These are phyloP conservation scores for Tringa solitaria DNA, from an alignment of 2,113 vertebrate species.

Conservation along the genomic window DNA sequence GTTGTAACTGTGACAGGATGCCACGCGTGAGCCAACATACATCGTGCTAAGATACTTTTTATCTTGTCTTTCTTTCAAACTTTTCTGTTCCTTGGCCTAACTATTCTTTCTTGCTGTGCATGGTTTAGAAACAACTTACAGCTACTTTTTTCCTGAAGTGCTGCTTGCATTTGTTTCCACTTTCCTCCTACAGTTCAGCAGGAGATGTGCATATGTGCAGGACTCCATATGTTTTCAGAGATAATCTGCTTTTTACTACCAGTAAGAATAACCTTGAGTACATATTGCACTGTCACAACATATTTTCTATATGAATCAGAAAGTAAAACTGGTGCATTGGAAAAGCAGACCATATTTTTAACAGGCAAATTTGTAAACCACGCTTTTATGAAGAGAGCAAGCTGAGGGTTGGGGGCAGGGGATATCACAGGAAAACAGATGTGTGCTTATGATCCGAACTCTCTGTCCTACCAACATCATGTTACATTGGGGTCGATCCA, in stretches of 20 bases:
- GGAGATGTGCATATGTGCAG: not conserved
- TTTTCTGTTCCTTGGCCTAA: not conserved
- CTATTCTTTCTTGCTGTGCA: not conserved
- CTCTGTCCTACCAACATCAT: not conserved
- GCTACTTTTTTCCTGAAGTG: not conserved
- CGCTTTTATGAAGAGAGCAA: slow-evolving; percentile 18
- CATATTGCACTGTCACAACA: slow-evolving; percentile 56
- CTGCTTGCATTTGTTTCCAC: not conserved
- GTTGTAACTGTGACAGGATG: not conserved
- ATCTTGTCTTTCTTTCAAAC: not conserved
- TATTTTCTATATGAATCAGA: slow-evolving; percentile 40
- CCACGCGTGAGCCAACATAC: not conserved
- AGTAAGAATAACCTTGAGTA: slow-evolving; percentile 61
- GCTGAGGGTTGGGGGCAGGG: not conserved
- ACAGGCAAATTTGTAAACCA: slow-evolving; percentile 28
- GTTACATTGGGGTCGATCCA: not conserved
- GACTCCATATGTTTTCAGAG: slow-evolving; percentile 39
- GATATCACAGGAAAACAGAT: slow-evolving; percentile 32
- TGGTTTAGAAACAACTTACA: not conserved
- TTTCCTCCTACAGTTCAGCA: not conserved
- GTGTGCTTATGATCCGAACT: not conserved
- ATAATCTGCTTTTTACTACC: slow-evolving; percentile 63
- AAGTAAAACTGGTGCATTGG: slow-evolving; percentile 14
- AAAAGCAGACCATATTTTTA: slow-evolving; percentile 42
- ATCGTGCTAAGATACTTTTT: not conserved